phyloP scores from a whole-genome alignment of 1,140 invertebrate species.

The Anastrepha obliqua region DNA sequence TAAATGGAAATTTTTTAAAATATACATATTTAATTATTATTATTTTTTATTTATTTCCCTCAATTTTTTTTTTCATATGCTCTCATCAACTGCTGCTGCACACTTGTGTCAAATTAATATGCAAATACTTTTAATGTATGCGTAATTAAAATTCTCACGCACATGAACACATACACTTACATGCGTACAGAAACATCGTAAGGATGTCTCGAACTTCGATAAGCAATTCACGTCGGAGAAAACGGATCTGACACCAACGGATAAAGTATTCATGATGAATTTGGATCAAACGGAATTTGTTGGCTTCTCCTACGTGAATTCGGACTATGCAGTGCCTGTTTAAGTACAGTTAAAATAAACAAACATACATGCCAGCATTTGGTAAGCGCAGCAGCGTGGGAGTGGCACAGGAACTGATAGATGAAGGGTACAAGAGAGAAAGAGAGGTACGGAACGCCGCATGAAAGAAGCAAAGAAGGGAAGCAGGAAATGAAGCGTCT shows the following conservation, averaged over 20 bases:
- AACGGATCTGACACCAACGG: conserved; percentile 98
- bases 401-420: background rate
- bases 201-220: conserved; percentile 99
- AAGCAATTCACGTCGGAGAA: conserved; percentile 99
- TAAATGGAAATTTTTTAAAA: background rate
- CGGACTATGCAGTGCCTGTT: conserved; percentile 80
- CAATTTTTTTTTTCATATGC: background rate
- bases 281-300: conserved; percentile 98
- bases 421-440: background rate
- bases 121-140: background rate
- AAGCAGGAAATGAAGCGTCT: conserved; percentile 5
- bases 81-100: background rate
- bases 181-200: conserved; percentile 92
- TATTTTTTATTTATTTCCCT: conserved; percentile 24
- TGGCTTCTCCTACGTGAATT: conserved; percentile 98
- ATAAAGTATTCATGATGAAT: conserved; percentile 99
- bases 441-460: background rate
- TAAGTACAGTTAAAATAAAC: conserved; percentile 28
- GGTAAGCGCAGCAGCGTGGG: background rate
- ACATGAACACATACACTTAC: background rate
- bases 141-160: conserved; percentile 9
- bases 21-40: background rate
- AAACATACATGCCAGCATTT: background rate
- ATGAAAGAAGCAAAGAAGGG: background rate
- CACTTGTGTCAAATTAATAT: conserved; percentile 4